These are phyloP conservation scores for Camelus bactrianus DNA, from an alignment of 2,113 vertebrate genomes.

Conservation along the genomic window DNA sequence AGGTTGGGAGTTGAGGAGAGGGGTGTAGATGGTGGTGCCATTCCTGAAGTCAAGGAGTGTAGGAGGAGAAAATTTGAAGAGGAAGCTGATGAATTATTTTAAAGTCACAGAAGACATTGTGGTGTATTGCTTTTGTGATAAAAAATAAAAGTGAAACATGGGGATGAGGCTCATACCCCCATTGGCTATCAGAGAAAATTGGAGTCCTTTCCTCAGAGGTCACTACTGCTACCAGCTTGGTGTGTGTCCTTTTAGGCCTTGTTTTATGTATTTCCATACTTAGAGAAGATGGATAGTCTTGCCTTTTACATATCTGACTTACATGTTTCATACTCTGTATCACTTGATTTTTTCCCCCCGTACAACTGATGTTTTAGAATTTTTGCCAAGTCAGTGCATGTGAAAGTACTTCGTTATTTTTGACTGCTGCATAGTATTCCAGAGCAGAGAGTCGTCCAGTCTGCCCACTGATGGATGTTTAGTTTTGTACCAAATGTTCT, in stretches of 20 bases:
- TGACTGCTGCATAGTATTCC: neutral
- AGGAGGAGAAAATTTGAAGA: neutral
- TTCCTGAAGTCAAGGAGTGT: neutral
- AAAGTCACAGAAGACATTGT: neutral
- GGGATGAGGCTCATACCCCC: neutral
- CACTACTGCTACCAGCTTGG: accelerated
- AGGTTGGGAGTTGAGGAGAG: neutral
- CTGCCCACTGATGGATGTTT: neutral
- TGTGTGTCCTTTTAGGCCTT: neutral
- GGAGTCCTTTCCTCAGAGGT: neutral
- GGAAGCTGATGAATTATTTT: neutral
- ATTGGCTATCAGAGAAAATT: neutral
- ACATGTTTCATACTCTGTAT: neutral
- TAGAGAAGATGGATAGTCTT: neutral
- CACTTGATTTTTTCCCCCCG: neutral
- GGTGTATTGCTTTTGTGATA: neutral
- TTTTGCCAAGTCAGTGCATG: neutral
- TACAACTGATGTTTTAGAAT: neutral
- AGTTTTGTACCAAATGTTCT: neutral
- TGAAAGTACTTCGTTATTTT: neutral
- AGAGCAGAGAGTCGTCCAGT: neutral
- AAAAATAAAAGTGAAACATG: neutral
- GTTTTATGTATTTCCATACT: neutral
- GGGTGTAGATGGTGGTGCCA: neutral
- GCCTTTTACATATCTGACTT: neutral